Evolutionary conservation across 2,113 vertebrate genomes (phyloP).

Genomic region (Prunella fulvescens): DNA sequence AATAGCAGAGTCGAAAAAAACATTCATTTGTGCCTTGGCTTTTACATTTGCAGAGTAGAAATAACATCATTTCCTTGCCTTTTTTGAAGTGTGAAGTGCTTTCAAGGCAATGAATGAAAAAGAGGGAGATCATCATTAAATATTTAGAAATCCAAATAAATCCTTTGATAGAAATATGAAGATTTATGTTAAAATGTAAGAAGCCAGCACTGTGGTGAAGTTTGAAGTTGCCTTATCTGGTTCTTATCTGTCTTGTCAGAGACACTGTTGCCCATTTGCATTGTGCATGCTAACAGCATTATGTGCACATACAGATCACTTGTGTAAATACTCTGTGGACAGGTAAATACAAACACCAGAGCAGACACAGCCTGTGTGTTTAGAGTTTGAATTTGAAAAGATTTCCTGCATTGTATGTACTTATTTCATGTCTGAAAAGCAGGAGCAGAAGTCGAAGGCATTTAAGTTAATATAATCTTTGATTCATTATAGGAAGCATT

Average conservation of each 20-base stretch:
- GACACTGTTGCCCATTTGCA: neutral
- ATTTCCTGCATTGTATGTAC: neutral
- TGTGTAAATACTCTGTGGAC: neutral
- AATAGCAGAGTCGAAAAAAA: neutral
- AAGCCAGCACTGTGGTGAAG: neutral
- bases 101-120: neutral
- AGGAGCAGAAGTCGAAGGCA: neutral
- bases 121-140: neutral
- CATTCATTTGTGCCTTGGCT: neutral
- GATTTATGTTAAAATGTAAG: constrained; percentile 1
- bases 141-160: constrained; percentile 37
- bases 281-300: neutral
- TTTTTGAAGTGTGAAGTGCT: neutral
- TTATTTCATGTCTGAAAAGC: neutral
- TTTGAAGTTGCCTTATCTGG: neutral
- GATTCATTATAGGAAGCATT: neutral
- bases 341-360: neutral
- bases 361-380: neutral
- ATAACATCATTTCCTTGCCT: neutral
- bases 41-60: neutral
- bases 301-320: neutral
- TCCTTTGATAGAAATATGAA: constrained; percentile 5
- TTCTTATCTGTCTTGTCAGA: neutral
- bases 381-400: neutral
- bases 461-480: neutral